These are phyloP conservation scores for Limenitis camilla DNA, from an alignment of 2,888 invertebrate genomes.

Conservation along the genomic window DNA sequence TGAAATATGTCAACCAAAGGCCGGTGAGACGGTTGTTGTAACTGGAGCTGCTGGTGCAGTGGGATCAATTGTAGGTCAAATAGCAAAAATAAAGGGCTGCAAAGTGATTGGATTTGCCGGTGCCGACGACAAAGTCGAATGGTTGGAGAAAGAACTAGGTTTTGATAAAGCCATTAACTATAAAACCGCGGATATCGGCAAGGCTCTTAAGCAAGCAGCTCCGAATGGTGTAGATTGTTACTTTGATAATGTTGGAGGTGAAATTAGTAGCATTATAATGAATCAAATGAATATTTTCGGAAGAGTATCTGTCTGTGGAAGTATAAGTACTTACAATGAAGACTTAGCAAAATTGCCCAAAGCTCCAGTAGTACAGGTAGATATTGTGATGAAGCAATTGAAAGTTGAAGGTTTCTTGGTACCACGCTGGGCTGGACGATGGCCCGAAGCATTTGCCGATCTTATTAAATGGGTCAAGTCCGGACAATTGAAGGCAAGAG, in stretches of 20 bases:
- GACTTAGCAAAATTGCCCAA: slow-evolving; percentile 33
- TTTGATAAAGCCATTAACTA: slow-evolving; percentile 84
- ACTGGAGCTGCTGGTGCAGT: slow-evolving; percentile 84
- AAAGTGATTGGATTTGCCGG: slow-evolving; percentile 82
- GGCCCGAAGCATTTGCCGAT: slow-evolving; percentile 74
- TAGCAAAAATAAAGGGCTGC: slow-evolving; percentile 80
- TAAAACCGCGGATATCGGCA: slow-evolving; percentile 73
- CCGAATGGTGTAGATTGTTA: slow-evolving; percentile 83
- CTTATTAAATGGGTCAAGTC: slow-evolving; percentile 76
- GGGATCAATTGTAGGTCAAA: slow-evolving; percentile 83
- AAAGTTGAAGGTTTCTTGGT: slow-evolving; percentile 77
- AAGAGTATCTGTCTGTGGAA: slow-evolving; percentile 43
- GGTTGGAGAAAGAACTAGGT: slow-evolving; percentile 77
- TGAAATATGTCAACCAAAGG: slow-evolving; percentile 79
- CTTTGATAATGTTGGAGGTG: slow-evolving; percentile 85
- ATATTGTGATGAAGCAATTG: slow-evolving; percentile 73
- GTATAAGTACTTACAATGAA: slow-evolving; percentile 50
- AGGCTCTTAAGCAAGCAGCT: slow-evolving; percentile 75
- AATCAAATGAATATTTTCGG: slow-evolving; percentile 72
- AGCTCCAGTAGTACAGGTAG: slow-evolving; percentile 65
- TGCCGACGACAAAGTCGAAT: slow-evolving; percentile 79
- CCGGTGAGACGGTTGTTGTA: slow-evolving; percentile 81
- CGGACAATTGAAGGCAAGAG: slow-evolving; percentile 78
- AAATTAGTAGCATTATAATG: slow-evolving; percentile 74
- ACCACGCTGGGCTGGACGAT: slow-evolving; percentile 69